phyloP scores from a whole-genome alignment of 1,140 invertebrate species.

The fruit fly (Drosophila melanogaster) region DNA sequence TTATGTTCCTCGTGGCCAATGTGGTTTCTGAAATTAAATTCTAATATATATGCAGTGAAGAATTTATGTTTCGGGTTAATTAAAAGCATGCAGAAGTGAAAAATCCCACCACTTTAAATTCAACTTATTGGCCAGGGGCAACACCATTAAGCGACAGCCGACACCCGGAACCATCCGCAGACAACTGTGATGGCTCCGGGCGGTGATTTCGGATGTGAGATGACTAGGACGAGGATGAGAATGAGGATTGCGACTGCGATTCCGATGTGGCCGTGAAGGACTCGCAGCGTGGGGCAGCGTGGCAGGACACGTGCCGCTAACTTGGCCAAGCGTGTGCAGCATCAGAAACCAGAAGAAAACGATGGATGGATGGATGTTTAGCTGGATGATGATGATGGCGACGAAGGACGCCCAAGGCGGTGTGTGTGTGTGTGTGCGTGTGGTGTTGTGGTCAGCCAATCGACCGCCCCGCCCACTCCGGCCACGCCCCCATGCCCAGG shows the following conservation, averaged over 20 bases:
- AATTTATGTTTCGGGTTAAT: conserved; percentile 58
- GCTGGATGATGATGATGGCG: conserved; percentile 18
- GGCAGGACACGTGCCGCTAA: conserved; percentile 75
- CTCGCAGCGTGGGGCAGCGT: conserved; percentile 64
- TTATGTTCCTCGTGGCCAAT: neutral
- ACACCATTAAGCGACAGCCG: conserved; percentile 36
- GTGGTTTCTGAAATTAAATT: conserved; percentile 44
- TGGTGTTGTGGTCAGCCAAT: conserved; percentile 75
- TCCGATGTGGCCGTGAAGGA: conserved; percentile 26
- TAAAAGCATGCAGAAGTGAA: conserved; percentile 54
- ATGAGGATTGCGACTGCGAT: conserved; percentile 1
- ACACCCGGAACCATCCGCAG: conserved; percentile 46
- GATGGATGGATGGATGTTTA: conserved; percentile 20
- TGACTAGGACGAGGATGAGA: conserved; percentile 8
- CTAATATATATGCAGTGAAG: neutral
- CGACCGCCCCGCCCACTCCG: conserved; percentile 34
- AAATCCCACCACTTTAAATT: conserved; percentile 64
- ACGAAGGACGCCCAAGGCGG: conserved; percentile 26
- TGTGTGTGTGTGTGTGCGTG: conserved; percentile 38
- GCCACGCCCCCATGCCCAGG: conserved; percentile 7
- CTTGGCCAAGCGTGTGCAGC: conserved; percentile 75
- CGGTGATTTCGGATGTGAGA: conserved; percentile 23
- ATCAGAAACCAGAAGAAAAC: conserved; percentile 70
- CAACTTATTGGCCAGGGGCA: conserved; percentile 46
- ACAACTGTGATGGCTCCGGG: conserved; percentile 62